Base-by-base conservation (phyloP, 2,888 invertebrate genomes). In the Cheilosia grossa region DNA sequence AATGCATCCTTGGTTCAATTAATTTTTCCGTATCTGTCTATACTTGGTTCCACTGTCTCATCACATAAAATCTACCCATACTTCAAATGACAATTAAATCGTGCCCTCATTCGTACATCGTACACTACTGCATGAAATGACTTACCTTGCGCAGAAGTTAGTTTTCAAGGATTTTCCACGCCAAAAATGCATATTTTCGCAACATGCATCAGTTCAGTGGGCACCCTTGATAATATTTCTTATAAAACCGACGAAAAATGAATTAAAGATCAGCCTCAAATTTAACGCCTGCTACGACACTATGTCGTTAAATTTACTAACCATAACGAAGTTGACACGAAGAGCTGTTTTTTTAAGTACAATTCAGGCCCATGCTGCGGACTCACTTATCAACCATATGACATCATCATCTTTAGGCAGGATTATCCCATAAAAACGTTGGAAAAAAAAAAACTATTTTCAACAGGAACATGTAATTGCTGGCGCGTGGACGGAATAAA, bases 381-480 rank as follows among this genome's bases (percentile, higher is more conserved):
- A 56, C 78, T 58, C n/a, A 77, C 59, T 61, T 78, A 69, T 70
- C 78, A 78, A 63, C 54, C 61, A 63, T 24, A 56, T 78, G 69
- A 78, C 78, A 78, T 78, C 61, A 77, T 15, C 61, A 37, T 69
- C 61, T 40, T 69, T 63, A 37, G 15, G 63, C 54, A 70, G 69
- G 78, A 63, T 47, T 78, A 37, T 63, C 54, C 33, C 78, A 78
- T 78, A 70, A 78, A 77, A 47, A 19, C 9, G 56, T 21, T 73
- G 42, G 21, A 40, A 19, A 37, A 37, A 13, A 37, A 13, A 13
- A 19, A n/a, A 19, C 19, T 21, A 4, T 67, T 53, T 53, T 75
- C 33, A 19, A n/a, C 53, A 63, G 69, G 77, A 70, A 61, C 69
- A 63, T 78, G 78, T 70, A 78, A 78, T 78, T 78, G 54, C n/a